phyloP scores from a whole-genome alignment of 2,888 invertebrate species.

The Dynastes grantii region DNA sequence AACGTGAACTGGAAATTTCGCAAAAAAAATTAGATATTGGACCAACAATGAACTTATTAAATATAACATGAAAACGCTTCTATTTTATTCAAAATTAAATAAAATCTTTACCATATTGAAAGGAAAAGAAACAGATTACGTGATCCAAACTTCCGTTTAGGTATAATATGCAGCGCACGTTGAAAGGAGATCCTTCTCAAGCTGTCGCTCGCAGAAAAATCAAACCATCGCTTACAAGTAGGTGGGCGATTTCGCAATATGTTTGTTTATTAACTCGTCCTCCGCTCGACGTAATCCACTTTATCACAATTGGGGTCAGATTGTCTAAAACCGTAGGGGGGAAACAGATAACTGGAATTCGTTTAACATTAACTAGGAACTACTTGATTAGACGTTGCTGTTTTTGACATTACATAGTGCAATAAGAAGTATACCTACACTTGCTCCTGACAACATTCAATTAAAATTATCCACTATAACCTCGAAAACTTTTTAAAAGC shows the following conservation, averaged over 20 bases:
- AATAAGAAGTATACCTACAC: not conserved
- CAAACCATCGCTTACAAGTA: slow-evolving; percentile 22
- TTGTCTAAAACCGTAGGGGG: not conserved
- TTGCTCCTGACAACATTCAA: too few relatives aligned
- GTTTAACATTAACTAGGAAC: not conserved
- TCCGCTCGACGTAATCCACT: slow-evolving; percentile 23
- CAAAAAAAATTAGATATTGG: too few relatives aligned
- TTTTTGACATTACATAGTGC: not conserved
- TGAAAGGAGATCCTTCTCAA: not conserved
- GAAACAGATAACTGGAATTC: not conserved
- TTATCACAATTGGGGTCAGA: slow-evolving; percentile 13
- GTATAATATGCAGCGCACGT: too few relatives aligned
- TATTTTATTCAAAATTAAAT: too few relatives aligned
- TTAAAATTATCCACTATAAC: too few relatives aligned
- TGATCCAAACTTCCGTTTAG: too few relatives aligned
- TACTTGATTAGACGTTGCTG: not conserved
- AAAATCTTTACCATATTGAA: too few relatives aligned
- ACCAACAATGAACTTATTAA: too few relatives aligned
- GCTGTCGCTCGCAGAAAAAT: slow-evolving; percentile 19
- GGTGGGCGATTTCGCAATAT: not conserved
- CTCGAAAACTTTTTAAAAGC: too few relatives aligned
- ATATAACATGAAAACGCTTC: too few relatives aligned
- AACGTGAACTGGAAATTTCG: too few relatives aligned
- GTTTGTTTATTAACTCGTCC: slow-evolving; percentile 23
- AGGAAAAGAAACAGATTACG: too few relatives aligned